Conservation (phyloP, 2,113 vertebrate genomes). For the Bubalus kerabau region DNA sequence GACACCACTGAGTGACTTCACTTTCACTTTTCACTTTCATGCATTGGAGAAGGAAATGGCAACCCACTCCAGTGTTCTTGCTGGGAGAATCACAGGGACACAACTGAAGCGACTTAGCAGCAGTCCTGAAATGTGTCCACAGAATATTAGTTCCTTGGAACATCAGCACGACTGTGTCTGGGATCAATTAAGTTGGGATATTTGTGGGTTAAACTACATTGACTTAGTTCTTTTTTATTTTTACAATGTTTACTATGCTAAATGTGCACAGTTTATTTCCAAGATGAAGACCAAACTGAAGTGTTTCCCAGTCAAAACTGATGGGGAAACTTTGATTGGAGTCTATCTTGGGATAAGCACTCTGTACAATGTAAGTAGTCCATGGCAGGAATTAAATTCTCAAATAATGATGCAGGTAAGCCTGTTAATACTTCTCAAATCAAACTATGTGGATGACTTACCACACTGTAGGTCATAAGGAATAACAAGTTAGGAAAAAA, state of each 20-base stretch:
- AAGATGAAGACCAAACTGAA: background rate
- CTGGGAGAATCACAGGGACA: no score
- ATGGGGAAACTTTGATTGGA: background rate
- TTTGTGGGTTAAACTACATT: background rate
- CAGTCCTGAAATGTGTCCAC: background rate
- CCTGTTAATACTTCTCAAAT: background rate
- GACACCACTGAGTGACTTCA: no score
- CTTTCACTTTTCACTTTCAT: no score
- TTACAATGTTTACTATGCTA: background rate
- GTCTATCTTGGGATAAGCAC: background rate
- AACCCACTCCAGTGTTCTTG: no score
- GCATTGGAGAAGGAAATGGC: no score
- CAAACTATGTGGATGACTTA: background rate
- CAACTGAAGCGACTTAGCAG: no score
- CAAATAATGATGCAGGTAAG: background rate
- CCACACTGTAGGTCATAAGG: background rate
- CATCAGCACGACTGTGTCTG: background rate
- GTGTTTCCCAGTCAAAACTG: background rate
- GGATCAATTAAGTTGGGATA: background rate
- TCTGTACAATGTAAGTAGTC: background rate
- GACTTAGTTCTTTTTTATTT: background rate
- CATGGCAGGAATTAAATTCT: background rate
- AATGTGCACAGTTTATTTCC: background rate
- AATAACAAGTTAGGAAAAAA: background rate
- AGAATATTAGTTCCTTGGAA: background rate